Evolutionary conservation across 2,797 vertebrate genomes (phyloP), one percentile per base, ranked within the genome.

Genomic region (Dallia pectoralis): DNA sequence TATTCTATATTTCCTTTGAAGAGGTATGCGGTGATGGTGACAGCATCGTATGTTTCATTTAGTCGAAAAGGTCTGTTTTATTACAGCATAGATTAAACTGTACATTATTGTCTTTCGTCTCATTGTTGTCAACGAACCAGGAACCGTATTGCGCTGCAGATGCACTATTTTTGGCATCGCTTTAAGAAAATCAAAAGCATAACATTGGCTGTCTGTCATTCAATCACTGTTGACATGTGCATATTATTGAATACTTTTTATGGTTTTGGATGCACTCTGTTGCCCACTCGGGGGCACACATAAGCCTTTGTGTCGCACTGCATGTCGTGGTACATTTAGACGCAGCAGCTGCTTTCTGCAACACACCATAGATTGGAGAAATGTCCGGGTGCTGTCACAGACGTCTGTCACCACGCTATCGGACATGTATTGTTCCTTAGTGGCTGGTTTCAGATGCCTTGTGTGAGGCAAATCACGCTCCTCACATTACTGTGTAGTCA

Each of bases 281-380:
- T 79, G 81, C 71, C 59, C 69, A 68, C 74, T 80, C 72, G 1
- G 36, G n/a, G n/a, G n/a, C n/a, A n/a, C n/a, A n/a, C n/a, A 77
- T 75, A 59, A 44, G 69, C 69, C 79, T 82, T 89, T 88, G 85
- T 87, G 82, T 88, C 82, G 82, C 85, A 84, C 85, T 85, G 82
- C 74, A 79, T 88, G 69, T 79, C 80, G 81, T 83, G 53, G 80
- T 79, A 81, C 77, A 77, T 86, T 77, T 63, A 72, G n/a, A n/a
- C n/a, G 82, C 78, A 86, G 78, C 83, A 86, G 81, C 86, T 86
- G 83, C 76, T 64, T 71, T 61, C 77, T 76, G 66, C 67, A 81
- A 75, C 48, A 81, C 73, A 71, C 56, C 61, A 76, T 30, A 2
- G 22, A 53, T 64, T 69, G 49, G 2, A 3, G 79, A 75, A 76